Percentiles rank a stretch among this genome's conserved stretches.
phyloP scores from a whole-genome alignment of 2,797 vertebrate species.

The Cryptoprocta ferox region DNA sequence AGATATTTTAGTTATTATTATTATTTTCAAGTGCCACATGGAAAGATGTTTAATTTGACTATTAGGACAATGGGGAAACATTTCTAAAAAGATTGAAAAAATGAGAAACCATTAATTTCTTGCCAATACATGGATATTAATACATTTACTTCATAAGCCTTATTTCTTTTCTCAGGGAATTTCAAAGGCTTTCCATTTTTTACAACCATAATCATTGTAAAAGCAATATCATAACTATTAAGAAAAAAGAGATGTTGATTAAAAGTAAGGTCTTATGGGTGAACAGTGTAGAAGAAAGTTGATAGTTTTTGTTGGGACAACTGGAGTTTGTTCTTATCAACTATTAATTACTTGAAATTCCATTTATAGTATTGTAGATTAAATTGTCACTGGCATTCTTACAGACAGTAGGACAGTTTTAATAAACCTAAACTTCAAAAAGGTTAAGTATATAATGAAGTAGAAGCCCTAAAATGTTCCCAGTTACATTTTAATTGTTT shows the following conservation, averaged over 20 bases:
- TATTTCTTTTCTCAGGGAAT: slow-evolving; percentile 33
- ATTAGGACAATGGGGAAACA: not conserved
- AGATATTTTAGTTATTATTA: not conserved
- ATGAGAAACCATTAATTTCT: not conserved
- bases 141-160: slow-evolving; percentile 18
- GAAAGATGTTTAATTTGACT: slow-evolving; percentile 15
- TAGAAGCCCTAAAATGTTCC: slow-evolving; percentile 36
- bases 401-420: slow-evolving; percentile 21
- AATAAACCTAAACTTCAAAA: slow-evolving; percentile 55
- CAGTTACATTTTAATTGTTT: slow-evolving; percentile 55
- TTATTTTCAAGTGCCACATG: not conserved
- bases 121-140: not conserved
- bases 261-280: slow-evolving; percentile 2
- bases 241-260: not conserved
- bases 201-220: slow-evolving; percentile 10
- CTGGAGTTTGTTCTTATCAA: not conserved
- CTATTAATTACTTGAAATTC: slow-evolving; percentile 55
- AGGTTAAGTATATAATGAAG: slow-evolving; percentile 27
- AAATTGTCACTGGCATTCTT: slow-evolving; percentile 41
- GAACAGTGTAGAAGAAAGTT: not conserved
- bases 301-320: slow-evolving; percentile 34
- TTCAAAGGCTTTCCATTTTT: slow-evolving; percentile 36
- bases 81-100: not conserved
- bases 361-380: not conserved
- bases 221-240: not conserved